These are phyloP conservation scores for Timema podura DNA, from an alignment of 2,888 invertebrate genomes.

Conservation along the genomic window DNA sequence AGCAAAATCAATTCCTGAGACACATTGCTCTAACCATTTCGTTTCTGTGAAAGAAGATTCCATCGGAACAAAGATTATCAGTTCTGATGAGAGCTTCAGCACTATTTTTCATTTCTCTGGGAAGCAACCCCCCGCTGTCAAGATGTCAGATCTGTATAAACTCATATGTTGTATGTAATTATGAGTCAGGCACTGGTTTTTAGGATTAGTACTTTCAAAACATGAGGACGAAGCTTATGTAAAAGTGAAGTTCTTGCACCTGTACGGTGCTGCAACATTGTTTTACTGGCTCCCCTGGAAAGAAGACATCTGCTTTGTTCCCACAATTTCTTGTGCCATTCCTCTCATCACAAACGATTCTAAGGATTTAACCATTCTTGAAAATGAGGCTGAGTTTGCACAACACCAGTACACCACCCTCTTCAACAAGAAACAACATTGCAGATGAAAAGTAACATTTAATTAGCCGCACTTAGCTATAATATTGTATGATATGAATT, in stretches of 20 bases:
- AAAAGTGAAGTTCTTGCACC: not conserved
- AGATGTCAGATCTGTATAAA: not conserved
- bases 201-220: not conserved
- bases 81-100: constrained; percentile 10
- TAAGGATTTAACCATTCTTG: not conserved
- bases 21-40: constrained; percentile 9
- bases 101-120: constrained; percentile 6
- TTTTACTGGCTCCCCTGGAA: not conserved
- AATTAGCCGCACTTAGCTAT: no score
- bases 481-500: no score
- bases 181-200: not conserved
- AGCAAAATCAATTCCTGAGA: constrained; percentile 10
- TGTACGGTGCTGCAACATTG: not conserved
- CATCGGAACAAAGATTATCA: not conserved
- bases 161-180: not conserved
- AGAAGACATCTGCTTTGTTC: not conserved
- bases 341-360: not conserved
- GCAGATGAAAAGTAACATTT: no score
- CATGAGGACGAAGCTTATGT: not conserved
- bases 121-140: not conserved
- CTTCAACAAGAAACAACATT: no score
- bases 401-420: not conserved
- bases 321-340: not conserved
- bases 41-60: not conserved
- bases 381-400: not conserved